Percentiles rank a stretch among this genome's conserved stretches.
These are phyloP conservation scores for Heliconius eleuchia DNA, from an alignment of 1,140 invertebrate species.

Conservation along the genomic window DNA sequence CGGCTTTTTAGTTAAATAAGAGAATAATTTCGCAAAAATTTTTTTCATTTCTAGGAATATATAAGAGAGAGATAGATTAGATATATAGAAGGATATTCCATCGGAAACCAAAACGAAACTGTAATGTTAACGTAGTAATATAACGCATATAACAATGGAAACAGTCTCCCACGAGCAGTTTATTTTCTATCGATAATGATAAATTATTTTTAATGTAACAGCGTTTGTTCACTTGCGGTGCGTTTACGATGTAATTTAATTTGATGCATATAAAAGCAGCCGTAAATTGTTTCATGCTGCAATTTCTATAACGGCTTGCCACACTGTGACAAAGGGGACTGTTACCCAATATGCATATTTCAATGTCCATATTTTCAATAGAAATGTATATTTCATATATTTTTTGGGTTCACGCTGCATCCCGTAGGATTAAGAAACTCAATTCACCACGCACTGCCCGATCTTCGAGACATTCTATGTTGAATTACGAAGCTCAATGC, in stretches of 20 bases:
- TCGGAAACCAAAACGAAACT: neutral
- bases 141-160: neutral
- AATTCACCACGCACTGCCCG: neutral
- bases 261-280: neutral
- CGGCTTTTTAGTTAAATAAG: too few species aligned
- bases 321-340: neutral
- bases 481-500: neutral
- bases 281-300: neutral
- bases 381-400: neutral
- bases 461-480: neutral
- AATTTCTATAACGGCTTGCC: neutral
- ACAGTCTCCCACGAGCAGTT: neutral
- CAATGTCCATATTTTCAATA: neutral
- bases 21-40: too few species aligned
- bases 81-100: neutral
- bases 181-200: conserved; percentile 1
- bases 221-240: neutral
- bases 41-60: too few species aligned
- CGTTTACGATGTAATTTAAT: conserved; percentile 6
- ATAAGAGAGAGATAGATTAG: too few species aligned
- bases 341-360: neutral
- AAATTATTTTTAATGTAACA: conserved; percentile 8
- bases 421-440: neutral
- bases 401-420: neutral
- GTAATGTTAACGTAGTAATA: neutral